Evolutionary conservation across 1,140 invertebrate species (phyloP), one percentile per base, ranked within the genome.

Genomic region (Chironomus striatipennis): DNA sequence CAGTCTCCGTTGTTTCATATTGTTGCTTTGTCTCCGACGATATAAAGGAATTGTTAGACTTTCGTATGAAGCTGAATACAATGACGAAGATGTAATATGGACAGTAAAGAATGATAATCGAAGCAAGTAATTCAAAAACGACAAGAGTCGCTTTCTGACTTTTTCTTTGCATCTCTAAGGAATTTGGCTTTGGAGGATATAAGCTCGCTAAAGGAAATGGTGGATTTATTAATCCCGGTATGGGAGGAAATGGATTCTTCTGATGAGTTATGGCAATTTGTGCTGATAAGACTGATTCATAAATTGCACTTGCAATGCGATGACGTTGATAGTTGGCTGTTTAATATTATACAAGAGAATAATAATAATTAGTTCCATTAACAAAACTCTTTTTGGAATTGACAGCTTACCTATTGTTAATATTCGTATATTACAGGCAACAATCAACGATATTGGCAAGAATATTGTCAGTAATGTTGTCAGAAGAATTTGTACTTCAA

Each of bases 261-360:
- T 93, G 91, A 78, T 93, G 91, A 0, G 91, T 93, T 76, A 93
- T 91, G 8, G 91, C 93, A 57, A 92, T 91, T 83, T 93, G 91
- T 2, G 92, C 91, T 4, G 90, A 92, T 47, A 93, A 80, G 0
- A 91, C 93, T 7, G 93, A 91, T 83, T 93, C 91, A 81, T 92
- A 93, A 76, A 94, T 92, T 7, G 92, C 92, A 34, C 91, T 90
- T 17, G 92, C 91, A 74, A 94, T 94, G 34, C 92, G 86, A 80
- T 93, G 91, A 5, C 91, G 85, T 79, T 94, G 92, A 79, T 92
- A 91, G 0, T 91, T 85, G 0, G 91, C 92, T 75, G 93, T 93
- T 76, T 91, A 88, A 67, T 93, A 83, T 18, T 93, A 90, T 80
- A 88, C 83, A 72, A 80, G 81, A 2, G 73, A 77, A 77, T 73